Evolutionary conservation across 2,888 invertebrate species (phyloP), one percentile per base, ranked within the genome.

Genomic region (Dicranocentrus wangi): DNA sequence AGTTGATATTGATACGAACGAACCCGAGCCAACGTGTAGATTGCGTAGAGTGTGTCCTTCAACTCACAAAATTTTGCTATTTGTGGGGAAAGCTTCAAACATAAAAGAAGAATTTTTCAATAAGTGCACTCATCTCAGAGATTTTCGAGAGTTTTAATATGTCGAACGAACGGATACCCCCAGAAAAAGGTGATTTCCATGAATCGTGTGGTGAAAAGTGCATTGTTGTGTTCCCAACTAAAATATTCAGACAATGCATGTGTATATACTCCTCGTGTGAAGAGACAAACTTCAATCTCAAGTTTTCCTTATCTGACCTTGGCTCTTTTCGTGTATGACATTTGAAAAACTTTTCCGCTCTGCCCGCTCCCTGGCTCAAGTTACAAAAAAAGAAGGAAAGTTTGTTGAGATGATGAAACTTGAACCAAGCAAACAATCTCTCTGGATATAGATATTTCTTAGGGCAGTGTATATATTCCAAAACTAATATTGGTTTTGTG

Each of bases 221-320:
- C 73, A 73, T 63, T 73, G 63, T 73, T 73, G 23, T 73, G 73
- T 73, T 43, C 17, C 21, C 21, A 17, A 19, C 39, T 61, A 32
- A 32, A 32, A 32, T 10, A 32, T 32, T 32, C 32, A 32, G 10
- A 10, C 5, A 32, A 32, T 32, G 32, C n/a, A n/a, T n/a, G n/a
- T n/a, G 15, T 27, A 68, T 32, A 53, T 55, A 55, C 32, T 53
- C 32, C 32, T 53, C 47, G 1, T 25, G 68, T 32, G 43, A 21
- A 53, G 27, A 69, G 17, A 2, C 27, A 10, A 47, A 47, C 43
- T 47, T 27, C 27, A 25, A 10, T 42, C 42, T 42, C 8, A 27
- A 66, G 47, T 27, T 28, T 53, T 32, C 8, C 10, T 32, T 32
- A 32, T 32, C 28, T 32, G 32, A 51, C 53, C 68, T 69, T 19